phyloP scores from a whole-genome alignment of 2,888 invertebrate species.

The Erebia aethiops region DNA sequence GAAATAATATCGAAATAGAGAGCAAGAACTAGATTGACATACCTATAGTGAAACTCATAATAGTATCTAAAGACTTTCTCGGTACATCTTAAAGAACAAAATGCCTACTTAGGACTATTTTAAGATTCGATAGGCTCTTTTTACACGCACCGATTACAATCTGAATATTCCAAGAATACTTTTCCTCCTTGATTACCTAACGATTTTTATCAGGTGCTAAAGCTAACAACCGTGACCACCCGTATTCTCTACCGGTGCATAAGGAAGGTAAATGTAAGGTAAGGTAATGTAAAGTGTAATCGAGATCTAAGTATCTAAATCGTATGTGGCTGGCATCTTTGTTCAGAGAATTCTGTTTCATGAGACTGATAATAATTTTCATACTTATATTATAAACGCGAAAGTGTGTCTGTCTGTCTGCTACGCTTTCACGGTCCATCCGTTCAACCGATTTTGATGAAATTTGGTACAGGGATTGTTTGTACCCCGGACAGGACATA shows the following conservation, averaged over 20 bases:
- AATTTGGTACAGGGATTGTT: too few species aligned
- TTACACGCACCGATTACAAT: not conserved
- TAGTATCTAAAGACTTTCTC: not conserved
- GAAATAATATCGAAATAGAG: too few species aligned
- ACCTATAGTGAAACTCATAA: too few species aligned
- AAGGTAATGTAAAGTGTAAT: not conserved
- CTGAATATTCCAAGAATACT: constrained; percentile 1
- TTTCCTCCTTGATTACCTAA: not conserved
- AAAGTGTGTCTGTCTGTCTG: too few species aligned
- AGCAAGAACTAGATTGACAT: too few species aligned
- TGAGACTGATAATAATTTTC: too few species aligned
- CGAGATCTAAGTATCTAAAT: not conserved
- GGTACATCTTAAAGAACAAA: not conserved
- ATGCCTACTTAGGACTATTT: not conserved
- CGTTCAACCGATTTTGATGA: too few species aligned
- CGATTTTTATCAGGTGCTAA: not conserved
- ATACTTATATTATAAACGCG: too few species aligned
- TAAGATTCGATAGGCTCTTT: not conserved
- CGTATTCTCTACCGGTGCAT: not conserved
- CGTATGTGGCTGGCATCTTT: too few species aligned
- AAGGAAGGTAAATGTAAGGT: not conserved
- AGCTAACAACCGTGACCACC: not conserved
- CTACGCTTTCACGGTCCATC: too few species aligned
- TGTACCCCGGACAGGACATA: too few species aligned
- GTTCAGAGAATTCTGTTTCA: too few species aligned